These are phyloP conservation scores for Spatula clypeata DNA, from an alignment of 2,797 vertebrate species.

Conservation along the genomic window DNA sequence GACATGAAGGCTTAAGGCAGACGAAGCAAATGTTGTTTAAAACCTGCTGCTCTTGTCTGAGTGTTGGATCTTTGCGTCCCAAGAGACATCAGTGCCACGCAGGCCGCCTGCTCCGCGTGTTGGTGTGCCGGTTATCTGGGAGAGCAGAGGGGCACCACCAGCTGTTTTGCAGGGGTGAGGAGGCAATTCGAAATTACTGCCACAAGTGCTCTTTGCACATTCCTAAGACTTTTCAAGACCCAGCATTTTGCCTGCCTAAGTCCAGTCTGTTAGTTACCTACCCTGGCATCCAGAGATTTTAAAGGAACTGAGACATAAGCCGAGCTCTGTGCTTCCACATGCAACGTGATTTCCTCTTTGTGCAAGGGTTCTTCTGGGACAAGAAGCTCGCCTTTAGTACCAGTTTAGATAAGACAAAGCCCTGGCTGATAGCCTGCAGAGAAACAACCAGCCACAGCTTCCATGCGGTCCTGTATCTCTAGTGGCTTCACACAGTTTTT, in stretches of 20 bases:
- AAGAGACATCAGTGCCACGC: not conserved
- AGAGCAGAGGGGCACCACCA: not conserved
- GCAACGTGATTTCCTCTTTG: not conserved
- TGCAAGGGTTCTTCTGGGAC: not conserved
- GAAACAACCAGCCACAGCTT: not conserved
- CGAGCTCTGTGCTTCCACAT: accelerated
- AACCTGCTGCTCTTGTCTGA: not conserved
- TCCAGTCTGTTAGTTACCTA: not conserved
- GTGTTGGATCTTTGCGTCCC: not conserved
- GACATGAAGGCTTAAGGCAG: accelerated
- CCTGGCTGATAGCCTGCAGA: not conserved
- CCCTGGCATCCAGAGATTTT: not conserved
- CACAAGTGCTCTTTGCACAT: not conserved
- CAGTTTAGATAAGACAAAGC: not conserved
- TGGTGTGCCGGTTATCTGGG: not conserved
- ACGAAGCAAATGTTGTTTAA: not conserved
- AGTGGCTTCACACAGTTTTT: not conserved
- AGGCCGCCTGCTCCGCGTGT: not conserved
- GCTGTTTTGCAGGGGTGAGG: not conserved
- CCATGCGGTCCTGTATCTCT: not conserved
- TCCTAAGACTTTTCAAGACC: not conserved
- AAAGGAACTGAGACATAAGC: not conserved
- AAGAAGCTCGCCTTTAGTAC: not conserved
- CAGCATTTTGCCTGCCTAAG: not conserved
- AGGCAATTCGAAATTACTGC: not conserved